Base-by-base conservation (phyloP, 2,888 invertebrate genomes). In the Flexamia atlantica region DNA sequence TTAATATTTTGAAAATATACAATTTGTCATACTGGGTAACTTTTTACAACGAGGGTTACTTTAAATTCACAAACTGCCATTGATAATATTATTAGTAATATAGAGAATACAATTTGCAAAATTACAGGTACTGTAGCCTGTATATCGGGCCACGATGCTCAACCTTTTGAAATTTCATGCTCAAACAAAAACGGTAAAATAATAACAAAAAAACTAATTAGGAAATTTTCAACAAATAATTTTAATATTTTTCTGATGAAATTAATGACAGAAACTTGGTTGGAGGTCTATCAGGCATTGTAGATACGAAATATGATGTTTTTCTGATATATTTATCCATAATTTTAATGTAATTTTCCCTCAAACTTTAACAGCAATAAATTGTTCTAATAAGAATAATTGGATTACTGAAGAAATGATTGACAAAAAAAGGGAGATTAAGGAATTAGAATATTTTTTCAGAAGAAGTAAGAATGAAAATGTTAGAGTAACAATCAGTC, bases 21-120 rank as follows among this genome's bases (percentile, higher is more conserved):
- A 28, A 70, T 70, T 20, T 70, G 30, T 36, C 30, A 28, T 28
- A 70, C 70, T 28, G 28, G 10, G 70, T 70, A 17, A 20, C 25
- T 70, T 70, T n/a, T 70, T 70, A 17, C 70, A 70, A 25, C 70
- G 0, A 70, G 70, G 28, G n/a, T 70, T 28, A 36, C 36, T 9
- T 36, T 36, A 9, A 9, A n/a, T n/a, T 64, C 68, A n/a, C 28
- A 64, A 64, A 20, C 68, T 30, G 68, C 68, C 20, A 64, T 64
- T n/a, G 68, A 64, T 64, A 64, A 20, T 30, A 14, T 64, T 64
- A 64, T 64, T 64, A 64, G 28, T 30, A 12, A 64, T 30, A 64
- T 64, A 3, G 30, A 64, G 17, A 30, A 64, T 20, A 30, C 14
- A 25, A 23, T 5, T 5, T 64, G 1, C 14, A 64, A 30, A 64